Percentiles rank a stretch among this genome's conserved stretches.
Evolutionary conservation across 2,888 invertebrate genomes (phyloP).

Genomic region (Brenthis daphne): DNA sequence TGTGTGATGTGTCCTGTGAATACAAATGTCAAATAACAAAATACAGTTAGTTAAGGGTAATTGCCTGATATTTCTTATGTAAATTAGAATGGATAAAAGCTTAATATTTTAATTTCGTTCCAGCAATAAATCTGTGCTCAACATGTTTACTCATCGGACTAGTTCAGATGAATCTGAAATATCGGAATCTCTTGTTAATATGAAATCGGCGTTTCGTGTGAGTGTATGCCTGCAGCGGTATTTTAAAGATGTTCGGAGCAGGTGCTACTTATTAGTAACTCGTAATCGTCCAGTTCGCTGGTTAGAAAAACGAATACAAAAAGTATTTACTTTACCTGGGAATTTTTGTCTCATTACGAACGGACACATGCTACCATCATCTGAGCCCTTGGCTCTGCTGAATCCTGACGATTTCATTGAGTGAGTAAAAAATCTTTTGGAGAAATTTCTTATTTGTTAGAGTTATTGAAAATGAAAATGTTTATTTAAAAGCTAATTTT

Average conservation of each 20-base stretch:
- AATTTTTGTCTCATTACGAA: slow-evolving; percentile 44
- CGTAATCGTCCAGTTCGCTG: slow-evolving; percentile 51
- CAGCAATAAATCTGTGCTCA: neutral
- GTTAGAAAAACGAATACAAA: slow-evolving; percentile 56
- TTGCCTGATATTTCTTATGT: too few species aligned
- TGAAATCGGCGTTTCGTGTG: slow-evolving; percentile 48
- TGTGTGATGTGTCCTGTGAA: too few species aligned
- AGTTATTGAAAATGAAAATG: too few species aligned
- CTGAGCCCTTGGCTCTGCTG: slow-evolving; percentile 60
- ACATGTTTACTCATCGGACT: slow-evolving; percentile 14
- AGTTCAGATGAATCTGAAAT: slow-evolving; percentile 24
- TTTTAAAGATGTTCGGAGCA: slow-evolving; percentile 55
- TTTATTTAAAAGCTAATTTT: too few species aligned
- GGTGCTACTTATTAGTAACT: slow-evolving; percentile 37
- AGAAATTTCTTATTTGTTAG: too few species aligned
- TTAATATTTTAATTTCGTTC: neutral
- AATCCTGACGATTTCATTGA: slow-evolving; percentile 54
- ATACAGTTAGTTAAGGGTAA: too few species aligned
- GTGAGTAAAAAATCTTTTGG: slow-evolving; percentile 47
- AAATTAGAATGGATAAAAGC: too few species aligned
- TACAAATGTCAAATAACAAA: too few species aligned
- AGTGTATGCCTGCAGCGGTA: slow-evolving; percentile 54
- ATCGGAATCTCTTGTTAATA: slow-evolving; percentile 17
- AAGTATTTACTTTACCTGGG: slow-evolving; percentile 49
- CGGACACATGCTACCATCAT: slow-evolving; percentile 61